Evolutionary conservation across 2,888 invertebrate species (phyloP), one percentile per base, ranked within the genome.

Genomic region (Prosapia bicincta): DNA sequence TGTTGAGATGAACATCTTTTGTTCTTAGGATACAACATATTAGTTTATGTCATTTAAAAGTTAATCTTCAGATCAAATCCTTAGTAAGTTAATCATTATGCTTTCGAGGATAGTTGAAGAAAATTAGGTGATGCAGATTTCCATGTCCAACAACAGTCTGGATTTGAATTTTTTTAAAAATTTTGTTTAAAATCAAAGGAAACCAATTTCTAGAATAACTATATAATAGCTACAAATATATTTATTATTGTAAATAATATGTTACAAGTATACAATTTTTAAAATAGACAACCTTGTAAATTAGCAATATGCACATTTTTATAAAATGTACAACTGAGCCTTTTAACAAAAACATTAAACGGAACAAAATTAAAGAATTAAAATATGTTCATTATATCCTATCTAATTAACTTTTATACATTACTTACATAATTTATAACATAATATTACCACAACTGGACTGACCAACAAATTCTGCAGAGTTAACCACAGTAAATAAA

Each of bases 251-350:
- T 54, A 74, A 74, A 74, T 68, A 69, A 74, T 38, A 38, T 74
- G 68, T 74, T 74, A 74, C 74, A 74, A 54, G 74, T 74, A 69
- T 74, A 74, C 74, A 74, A 74, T 74, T 74, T 74, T 74, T 74
- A 26, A 69, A 74, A 74, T 38, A 38, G 38, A 38, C 38, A 38
- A 38, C 38, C 38, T 38, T 38, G 38, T 38, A 38, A 38, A 38
- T 38, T 38, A 38, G 38, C 38, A 13, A 13, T 38, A 13, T 38
- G 38, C 9, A 38, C 38, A 38, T 38, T 38, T 38, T 38, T 38
- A 38, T 38, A 38, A 38, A 38, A 38, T 38, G 38, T 38, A 38
- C 38, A 38, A 38, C 38, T 7, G 38, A 38, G 38, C 38, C 38
- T 38, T 38, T 38, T 38, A 38, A 38, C 38, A 38, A 13, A 38